Evolutionary conservation across 1,140 invertebrate genomes (phyloP), one percentile per base, ranked within the genome.

Genomic region (Dufourea novaeangliae): DNA sequence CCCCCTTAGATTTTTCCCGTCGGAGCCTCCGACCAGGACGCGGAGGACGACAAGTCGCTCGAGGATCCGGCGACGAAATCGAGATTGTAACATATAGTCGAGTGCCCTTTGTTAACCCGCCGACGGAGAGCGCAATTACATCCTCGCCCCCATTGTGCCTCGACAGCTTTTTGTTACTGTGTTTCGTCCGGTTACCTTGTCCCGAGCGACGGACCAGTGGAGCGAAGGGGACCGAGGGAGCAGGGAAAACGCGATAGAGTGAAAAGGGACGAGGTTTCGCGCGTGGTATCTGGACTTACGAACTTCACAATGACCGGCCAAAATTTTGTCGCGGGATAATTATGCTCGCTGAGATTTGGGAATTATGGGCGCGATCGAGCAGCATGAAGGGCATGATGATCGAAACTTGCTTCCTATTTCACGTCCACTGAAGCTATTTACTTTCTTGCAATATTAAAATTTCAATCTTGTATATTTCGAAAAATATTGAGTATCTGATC

Each of bases 151-250:
- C 79, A 80, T 82, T 85, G 83, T 85, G 34, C 66, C 84, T 86
- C 89, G 85, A 90, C 89, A 88, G 83, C 83, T 89, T 91, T 91
- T 91, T 91, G 90, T 91, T 92, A 92, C 90, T 90, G 90, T 92
- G 91, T 92, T 91, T 80, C 61, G 74, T 77, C 56, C 82, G 56
- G 68, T 77, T 69, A 39, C 73, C 54, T 76, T 50, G 64, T 39
- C 59, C 54, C 54, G 12, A 29, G 39, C 52, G 63, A 29, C 10
- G 25, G 52, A 11, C 44, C n/a, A 14, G 17, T 37, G 39, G 5
- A 32, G 25, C 27, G 17, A 61, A 0, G 25, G 44, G 7, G 5
- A 22, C n/a, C 22, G 11, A 29, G 44, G 22, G 22, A 50, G 20
- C 22, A 46, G 1, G 11, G 41, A 12, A 37, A 69, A 37, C 11